These are phyloP conservation scores for Rhadinocentrus ornatus DNA, from an alignment of 2,797 vertebrate species.

Conservation along the genomic window DNA sequence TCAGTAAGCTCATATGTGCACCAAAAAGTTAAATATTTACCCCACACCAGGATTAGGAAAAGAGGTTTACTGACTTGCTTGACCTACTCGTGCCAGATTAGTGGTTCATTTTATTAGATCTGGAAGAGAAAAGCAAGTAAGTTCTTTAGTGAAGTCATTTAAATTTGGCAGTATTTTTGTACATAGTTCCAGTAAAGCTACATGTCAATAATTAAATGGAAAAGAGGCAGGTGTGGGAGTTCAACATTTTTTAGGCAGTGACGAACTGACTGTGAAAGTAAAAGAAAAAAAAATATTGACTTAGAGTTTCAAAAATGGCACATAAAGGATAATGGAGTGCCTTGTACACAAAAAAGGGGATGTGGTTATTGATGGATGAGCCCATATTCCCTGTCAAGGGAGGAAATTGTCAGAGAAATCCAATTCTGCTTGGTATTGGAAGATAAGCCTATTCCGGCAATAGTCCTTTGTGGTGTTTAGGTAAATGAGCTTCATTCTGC, in stretches of 20 bases:
- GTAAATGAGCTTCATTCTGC: slow-evolving; percentile 59
- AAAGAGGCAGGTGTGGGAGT: slow-evolving; percentile 27
- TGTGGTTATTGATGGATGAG: slow-evolving; percentile 58
- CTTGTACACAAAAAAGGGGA: slow-evolving; percentile 37
- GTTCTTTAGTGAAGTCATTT: slow-evolving; percentile 65
- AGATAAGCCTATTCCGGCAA: slow-evolving; percentile 60
- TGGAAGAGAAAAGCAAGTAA: slow-evolving; percentile 66
- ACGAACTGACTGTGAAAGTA: slow-evolving; percentile 15
- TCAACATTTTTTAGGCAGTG: slow-evolving; percentile 13
- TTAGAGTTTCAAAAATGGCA: slow-evolving; percentile 36
- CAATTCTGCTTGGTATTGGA: slow-evolving; percentile 64
- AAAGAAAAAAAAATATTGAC: slow-evolving; percentile 61
- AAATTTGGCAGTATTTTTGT: slow-evolving; percentile 51
- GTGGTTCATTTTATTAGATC: slow-evolving; percentile 67
- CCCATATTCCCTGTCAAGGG: slow-evolving; percentile 44
- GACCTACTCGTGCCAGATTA: slow-evolving; percentile 37
- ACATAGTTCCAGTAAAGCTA: slow-evolving; percentile 46
- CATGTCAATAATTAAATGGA: slow-evolving; percentile 36
- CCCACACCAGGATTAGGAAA: slow-evolving; percentile 83
- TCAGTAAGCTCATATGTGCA: slow-evolving; percentile 20
- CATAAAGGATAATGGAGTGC: slow-evolving; percentile 40
- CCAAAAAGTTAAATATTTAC: slow-evolving; percentile 53
- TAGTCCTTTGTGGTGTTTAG: slow-evolving; percentile 61
- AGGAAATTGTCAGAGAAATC: slow-evolving; percentile 68
- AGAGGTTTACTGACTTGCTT: slow-evolving; percentile 78